Evolutionary conservation across 2,797 vertebrate species (phyloP).

Genomic region (Cottoperca gobio): DNA sequence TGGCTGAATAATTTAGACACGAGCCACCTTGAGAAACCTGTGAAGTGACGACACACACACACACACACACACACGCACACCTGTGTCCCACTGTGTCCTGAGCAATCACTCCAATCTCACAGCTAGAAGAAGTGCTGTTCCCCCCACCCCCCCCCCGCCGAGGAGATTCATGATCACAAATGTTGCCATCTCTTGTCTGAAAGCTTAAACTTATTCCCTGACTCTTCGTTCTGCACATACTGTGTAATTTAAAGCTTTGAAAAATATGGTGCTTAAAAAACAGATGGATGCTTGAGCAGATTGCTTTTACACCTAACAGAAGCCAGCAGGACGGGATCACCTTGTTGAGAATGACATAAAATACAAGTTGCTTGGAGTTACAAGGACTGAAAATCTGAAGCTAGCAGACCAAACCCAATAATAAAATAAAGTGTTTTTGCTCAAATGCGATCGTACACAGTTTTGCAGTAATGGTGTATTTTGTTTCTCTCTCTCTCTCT

Average conservation of each 20-base stretch:
- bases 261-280: background rate
- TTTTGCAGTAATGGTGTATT: background rate
- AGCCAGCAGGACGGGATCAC: background rate
- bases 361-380: background rate
- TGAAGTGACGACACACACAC: slow-evolving; percentile 21
- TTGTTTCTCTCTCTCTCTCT: background rate
- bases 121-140: background rate
- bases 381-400: background rate
- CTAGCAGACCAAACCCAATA: background rate
- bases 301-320: background rate
- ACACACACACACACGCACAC: slow-evolving; percentile 5
- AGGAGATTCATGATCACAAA: background rate
- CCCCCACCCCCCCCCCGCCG: too few relatives aligned
- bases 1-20: slow-evolving; percentile 57
- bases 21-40: slow-evolving; percentile 27
- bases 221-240: background rate
- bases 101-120: slow-evolving; percentile 13
- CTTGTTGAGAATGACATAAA: background rate
- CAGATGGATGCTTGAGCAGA: background rate
- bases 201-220: background rate
- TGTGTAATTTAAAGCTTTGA: background rate
- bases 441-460: background rate
- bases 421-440: background rate
- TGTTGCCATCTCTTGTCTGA: background rate
- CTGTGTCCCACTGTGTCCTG: slow-evolving; percentile 8